These are phyloP conservation scores for Hoplostethus atlanticus DNA, from an alignment of 2,797 vertebrate species.

Conservation along the genomic window DNA sequence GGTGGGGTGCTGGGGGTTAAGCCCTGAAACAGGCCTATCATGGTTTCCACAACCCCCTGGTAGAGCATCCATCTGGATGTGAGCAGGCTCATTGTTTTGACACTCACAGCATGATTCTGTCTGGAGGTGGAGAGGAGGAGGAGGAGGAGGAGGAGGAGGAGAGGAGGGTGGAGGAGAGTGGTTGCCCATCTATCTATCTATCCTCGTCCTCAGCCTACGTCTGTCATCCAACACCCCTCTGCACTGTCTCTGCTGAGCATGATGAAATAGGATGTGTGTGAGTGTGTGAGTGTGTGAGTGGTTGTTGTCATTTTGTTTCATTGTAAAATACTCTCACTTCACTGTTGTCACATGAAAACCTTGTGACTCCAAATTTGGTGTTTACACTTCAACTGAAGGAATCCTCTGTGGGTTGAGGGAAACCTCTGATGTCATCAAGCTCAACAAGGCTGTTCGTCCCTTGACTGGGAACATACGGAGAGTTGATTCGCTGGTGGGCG, in stretches of 20 bases:
- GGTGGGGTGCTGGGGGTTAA: slow-evolving; percentile 13
- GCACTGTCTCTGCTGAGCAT: slow-evolving; percentile 12
- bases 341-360: too few relatives aligned
- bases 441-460: too few relatives aligned
- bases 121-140: slow-evolving; percentile 49
- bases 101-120: slow-evolving; percentile 75
- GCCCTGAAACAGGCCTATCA: slow-evolving; percentile 46
- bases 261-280: neutral
- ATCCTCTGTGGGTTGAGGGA: too few relatives aligned
- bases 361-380: too few relatives aligned
- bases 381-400: too few relatives aligned
- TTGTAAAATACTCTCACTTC: too few relatives aligned
- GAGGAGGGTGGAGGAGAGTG: slow-evolving; percentile 26
- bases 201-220: neutral
- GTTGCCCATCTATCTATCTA: too few relatives aligned
- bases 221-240: slow-evolving; percentile 11
- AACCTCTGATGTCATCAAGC: too few relatives aligned
- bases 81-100: slow-evolving; percentile 79
- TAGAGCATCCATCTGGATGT: slow-evolving; percentile 77
- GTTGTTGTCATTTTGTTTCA: too few relatives aligned
- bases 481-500: too few relatives aligned
- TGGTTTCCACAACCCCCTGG: slow-evolving; percentile 45
- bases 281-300: too few relatives aligned
- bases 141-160: neutral
- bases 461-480: too few relatives aligned